These are phyloP conservation scores for Yponomeuta sedellus DNA, from an alignment of 2,888 invertebrate species.

Conservation along the genomic window DNA sequence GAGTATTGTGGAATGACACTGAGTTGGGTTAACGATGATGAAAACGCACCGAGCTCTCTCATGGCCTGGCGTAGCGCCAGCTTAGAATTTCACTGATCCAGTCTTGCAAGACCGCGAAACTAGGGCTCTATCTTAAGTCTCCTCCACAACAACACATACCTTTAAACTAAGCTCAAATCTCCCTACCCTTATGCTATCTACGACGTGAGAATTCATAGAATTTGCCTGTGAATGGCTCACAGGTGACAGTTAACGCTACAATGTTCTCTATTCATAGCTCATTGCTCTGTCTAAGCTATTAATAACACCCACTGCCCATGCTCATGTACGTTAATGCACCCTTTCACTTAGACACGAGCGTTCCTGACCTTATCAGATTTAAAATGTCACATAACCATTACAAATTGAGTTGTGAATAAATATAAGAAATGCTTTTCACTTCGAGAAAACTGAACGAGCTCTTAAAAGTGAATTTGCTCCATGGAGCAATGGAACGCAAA, in stretches of 20 bases:
- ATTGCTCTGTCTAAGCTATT: not conserved
- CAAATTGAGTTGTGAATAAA: not conserved
- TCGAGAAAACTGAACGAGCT: no score
- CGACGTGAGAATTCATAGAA: not conserved
- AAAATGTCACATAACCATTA: not conserved
- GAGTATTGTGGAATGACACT: not conserved
- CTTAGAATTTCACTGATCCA: slow-evolving; percentile 30
- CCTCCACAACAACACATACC: not conserved
- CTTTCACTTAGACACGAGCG: not conserved
- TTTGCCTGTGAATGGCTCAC: not conserved
- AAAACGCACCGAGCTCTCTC: slow-evolving; percentile 17
- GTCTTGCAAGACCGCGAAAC: slow-evolving; percentile 16
- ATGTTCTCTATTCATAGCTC: not conserved
- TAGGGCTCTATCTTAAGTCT: slow-evolving; percentile 4
- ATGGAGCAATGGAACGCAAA: no score
- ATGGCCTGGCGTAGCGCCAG: slow-evolving; percentile 43
- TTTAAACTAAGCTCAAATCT: not conserved
- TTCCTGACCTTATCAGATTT: not conserved
- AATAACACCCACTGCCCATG: not conserved
- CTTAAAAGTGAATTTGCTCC: no score
- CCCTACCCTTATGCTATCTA: not conserved
- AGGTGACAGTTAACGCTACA: not conserved
- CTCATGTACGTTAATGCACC: not conserved
- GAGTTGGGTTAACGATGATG: slow-evolving; percentile 16
- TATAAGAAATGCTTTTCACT: no score